Evolutionary conservation across 2,113 vertebrate species (phyloP).

Genomic region (Potamarius usumacintae): DNA sequence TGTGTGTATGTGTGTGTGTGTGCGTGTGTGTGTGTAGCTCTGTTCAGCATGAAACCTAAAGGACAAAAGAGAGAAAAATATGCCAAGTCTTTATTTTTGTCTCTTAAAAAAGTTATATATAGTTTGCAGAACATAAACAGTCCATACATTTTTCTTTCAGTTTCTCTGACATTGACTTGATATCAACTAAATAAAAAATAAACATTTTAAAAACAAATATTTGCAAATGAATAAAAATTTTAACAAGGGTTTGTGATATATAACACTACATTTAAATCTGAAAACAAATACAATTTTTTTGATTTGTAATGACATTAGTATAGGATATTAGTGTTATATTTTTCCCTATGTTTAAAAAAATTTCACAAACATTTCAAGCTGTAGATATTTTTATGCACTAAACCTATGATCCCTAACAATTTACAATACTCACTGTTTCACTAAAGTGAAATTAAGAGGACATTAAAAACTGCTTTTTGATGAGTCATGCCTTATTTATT

Average conservation of each 20-base stretch:
- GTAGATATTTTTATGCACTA: not conserved
- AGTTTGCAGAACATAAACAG: not conserved
- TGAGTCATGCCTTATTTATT: not conserved
- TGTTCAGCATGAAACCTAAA: slow-evolving; percentile 20
- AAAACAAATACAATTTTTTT: not conserved
- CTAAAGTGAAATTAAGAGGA: not conserved
- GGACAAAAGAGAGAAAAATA: slow-evolving; percentile 17
- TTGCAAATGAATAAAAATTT: not conserved
- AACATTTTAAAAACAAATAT: not conserved
- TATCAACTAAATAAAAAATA: not conserved
- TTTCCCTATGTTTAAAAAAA: not conserved
- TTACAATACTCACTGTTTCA: not conserved
- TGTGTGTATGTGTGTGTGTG: slow-evolving; percentile 47
- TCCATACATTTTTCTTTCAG: not conserved
- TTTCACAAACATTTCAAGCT: no score
- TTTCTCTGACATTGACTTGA: not conserved
- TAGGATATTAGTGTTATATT: not conserved
- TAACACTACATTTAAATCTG: not conserved
- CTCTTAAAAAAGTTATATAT: not conserved
- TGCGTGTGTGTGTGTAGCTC: slow-evolving; percentile 18
- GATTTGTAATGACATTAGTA: not conserved
- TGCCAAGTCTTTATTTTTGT: not conserved
- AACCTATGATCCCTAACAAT: not conserved
- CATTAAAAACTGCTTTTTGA: no score
- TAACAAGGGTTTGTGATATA: not conserved